Evolutionary conservation across 2,113 vertebrate genomes (phyloP).

Genomic region (Alouatta palliata): DNA sequence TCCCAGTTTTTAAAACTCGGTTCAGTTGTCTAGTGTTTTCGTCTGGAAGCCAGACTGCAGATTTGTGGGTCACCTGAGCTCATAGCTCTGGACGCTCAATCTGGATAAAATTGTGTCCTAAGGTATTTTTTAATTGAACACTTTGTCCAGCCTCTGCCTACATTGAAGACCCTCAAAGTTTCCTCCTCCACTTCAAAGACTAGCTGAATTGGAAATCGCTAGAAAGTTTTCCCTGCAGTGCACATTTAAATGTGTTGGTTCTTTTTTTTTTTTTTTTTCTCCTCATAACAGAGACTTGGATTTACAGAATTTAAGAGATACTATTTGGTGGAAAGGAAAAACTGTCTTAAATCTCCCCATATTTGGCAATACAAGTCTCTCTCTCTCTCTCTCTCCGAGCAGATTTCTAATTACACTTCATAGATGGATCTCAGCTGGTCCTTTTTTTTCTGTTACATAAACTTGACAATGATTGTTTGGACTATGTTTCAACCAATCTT

Average conservation of each 20-base stretch:
- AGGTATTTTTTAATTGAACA: neutral
- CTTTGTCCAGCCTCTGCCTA: neutral
- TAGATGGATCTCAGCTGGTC: slow-evolving; percentile 48
- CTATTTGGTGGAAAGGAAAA: neutral
- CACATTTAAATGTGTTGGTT: neutral
- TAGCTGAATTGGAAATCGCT: neutral
- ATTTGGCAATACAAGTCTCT: neutral
- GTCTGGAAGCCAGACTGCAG: neutral
- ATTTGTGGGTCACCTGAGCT: neutral
- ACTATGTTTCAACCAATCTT: slow-evolving; percentile 31
- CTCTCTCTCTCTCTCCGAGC: neutral
- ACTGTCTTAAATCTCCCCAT: slow-evolving; percentile 32
- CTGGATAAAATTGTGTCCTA: slow-evolving; percentile 1
- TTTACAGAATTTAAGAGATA: slow-evolving; percentile 11
- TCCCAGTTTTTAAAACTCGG: neutral
- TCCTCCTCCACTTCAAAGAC: neutral
- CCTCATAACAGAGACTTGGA: neutral
- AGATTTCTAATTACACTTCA: slow-evolving; percentile 20
- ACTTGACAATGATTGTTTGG: slow-evolving; percentile 41
- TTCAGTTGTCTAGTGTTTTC: neutral
- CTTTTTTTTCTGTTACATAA: slow-evolving; percentile 13
- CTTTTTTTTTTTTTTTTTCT: slow-evolving; percentile 6
- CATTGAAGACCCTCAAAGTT: neutral
- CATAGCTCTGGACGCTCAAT: neutral
- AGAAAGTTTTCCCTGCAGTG: neutral